Evolutionary conservation across 2,797 vertebrate genomes (phyloP).

Genomic region (Triplophysa bombifrons): DNA sequence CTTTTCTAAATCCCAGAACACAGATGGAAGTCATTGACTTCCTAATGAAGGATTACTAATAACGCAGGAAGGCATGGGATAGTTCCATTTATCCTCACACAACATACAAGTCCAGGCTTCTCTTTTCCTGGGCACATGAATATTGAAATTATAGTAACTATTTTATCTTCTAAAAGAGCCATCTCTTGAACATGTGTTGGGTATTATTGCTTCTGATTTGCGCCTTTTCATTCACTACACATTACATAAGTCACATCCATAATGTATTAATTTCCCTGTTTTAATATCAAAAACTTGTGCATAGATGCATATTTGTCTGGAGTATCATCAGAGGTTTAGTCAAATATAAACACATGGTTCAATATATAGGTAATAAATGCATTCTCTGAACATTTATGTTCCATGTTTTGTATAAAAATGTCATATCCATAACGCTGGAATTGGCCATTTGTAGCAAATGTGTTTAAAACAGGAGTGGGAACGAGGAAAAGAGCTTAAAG

Average conservation of each 20-base stretch:
- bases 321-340: too few species aligned
- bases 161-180: background rate
- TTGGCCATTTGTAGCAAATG: slow-evolving; percentile 21
- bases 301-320: too few species aligned
- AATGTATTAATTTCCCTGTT: too few species aligned
- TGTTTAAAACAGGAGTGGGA: slow-evolving; percentile 4
- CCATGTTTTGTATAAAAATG: background rate
- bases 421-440: too few species aligned
- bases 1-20: slow-evolving; percentile 30
- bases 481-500: slow-evolving; percentile 13
- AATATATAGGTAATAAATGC: background rate
- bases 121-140: background rate
- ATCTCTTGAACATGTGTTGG: too few species aligned
- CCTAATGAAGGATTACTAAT: slow-evolving; percentile 59
- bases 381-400: too few species aligned
- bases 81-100: slow-evolving; percentile 39
- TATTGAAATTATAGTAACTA: too few species aligned
- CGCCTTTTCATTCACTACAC: too few species aligned
- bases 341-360: too few species aligned
- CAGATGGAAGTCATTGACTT: slow-evolving; percentile 56
- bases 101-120: slow-evolving; percentile 17
- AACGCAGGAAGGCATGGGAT: slow-evolving; percentile 37
- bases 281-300: too few species aligned
- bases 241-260: too few species aligned
- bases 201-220: too few species aligned